Evolutionary conservation across 64 coral and sea anemone genomes (phyloP), one percentile per base, ranked within the genome.

Genomic region (Dendrophyllia cribrosa): DNA sequence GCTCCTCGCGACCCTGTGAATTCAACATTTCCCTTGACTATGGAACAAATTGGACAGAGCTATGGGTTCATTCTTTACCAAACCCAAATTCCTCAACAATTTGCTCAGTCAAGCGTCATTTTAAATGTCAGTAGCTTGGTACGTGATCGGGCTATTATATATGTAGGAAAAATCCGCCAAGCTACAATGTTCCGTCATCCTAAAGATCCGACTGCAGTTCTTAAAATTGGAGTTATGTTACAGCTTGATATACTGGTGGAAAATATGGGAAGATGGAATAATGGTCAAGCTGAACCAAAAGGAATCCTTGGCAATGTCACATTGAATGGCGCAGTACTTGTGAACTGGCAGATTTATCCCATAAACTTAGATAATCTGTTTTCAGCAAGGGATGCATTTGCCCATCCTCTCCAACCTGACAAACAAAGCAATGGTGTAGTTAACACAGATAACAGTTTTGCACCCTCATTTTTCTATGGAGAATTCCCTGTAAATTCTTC

Each of bases 241-340:
- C 63, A 97, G 58, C 92, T 97, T 82, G 82, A 94, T 74, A 91
- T 97, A 66, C 86, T 97, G 51, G 95, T 97, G 16, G 95, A 97
- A 16, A 97, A 97, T 14, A 76, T 94, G 81, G 95, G 95, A 59
- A 74, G 92, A 59, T 49, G 86, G 9, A 94, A 83, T 68, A 23
- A n/a, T 87, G 95, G 95, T 48, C 87, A 88, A 59, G 74, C 48
- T 43, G 95, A 97, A n/a, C 92, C 95, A n/a, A 97, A 97, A 74
- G 95, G 95, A 83, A 90, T 97, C 25, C 74, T 94, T 47, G 92
- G 80, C 14, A 93, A 94, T 46, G 83, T 94, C 60, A 97, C 92
- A 7, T 66, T 97, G 51, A 88, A 82, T 88, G 85, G 85, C 16
- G 49, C 63, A 8, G 63, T 58, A 19, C 43, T 96, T 6, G 53